A percentile compares a stretch with the other conserved stretches of the same genome.
Evolutionary conservation across 2,113 vertebrate species (phyloP).

Genomic region (Desmodus rotundus): DNA sequence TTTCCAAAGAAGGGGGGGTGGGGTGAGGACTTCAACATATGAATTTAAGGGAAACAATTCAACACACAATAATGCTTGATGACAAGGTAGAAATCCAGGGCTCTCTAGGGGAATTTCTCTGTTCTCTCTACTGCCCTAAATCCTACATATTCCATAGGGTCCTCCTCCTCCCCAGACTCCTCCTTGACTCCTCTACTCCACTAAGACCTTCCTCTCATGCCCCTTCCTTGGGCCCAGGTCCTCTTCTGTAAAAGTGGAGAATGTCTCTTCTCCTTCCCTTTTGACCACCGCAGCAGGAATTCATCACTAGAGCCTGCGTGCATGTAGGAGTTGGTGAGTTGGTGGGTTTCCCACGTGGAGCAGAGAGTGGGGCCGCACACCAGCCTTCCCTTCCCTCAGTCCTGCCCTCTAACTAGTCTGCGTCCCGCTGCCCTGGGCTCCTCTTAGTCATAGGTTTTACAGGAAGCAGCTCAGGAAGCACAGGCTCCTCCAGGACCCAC

Average conservation of each 20-base stretch:
- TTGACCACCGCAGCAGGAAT: background rate
- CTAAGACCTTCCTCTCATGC: rapidly evolving
- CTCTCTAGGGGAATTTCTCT: background rate
- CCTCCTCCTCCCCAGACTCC: background rate
- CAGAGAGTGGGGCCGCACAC: background rate
- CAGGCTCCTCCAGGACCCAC: background rate
- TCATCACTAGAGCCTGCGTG: background rate
- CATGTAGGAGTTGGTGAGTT: background rate
- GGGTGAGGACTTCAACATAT: background rate
- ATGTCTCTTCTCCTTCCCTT: background rate
- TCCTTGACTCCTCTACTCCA: background rate
- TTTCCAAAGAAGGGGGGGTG: background rate
- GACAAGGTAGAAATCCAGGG: background rate
- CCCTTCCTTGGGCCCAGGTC: background rate
- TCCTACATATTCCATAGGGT: background rate
- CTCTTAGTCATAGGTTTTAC: background rate
- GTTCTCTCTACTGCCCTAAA: background rate
- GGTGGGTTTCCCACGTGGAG: background rate
- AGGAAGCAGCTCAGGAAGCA: background rate
- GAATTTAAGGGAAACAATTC: background rate
- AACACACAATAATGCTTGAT: background rate
- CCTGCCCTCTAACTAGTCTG: background rate
- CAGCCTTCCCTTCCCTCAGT: background rate
- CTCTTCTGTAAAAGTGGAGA: background rate
- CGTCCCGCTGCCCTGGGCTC: background rate